phyloP scores from a whole-genome alignment of 2,888 invertebrate genomes.

The Adelphocoris suturalis region DNA sequence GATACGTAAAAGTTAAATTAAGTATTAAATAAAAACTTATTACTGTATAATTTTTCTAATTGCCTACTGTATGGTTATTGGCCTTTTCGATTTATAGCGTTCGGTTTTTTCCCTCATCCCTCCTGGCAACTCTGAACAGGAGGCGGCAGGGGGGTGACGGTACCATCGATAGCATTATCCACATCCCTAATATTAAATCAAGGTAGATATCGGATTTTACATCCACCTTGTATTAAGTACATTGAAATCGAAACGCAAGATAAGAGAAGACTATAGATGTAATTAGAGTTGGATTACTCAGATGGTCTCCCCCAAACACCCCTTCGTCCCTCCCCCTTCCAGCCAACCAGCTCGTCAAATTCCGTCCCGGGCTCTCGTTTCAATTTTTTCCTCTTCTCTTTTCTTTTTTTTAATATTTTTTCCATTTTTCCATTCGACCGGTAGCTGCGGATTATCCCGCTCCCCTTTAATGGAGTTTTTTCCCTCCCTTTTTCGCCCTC shows the following conservation, averaged over 20 bases:
- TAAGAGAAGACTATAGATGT: slow-evolving; percentile 40
- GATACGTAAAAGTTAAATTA: too few relatives aligned
- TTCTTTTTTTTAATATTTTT: slow-evolving; percentile 36
- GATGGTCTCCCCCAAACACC: neutral
- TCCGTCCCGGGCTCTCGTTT: slow-evolving; percentile 41
- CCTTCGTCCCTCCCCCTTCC: neutral
- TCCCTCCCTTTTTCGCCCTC: neutral
- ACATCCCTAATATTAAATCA: too few relatives aligned
- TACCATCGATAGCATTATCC: too few relatives aligned
- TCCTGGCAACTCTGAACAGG: too few relatives aligned
- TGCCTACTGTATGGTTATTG: too few relatives aligned
- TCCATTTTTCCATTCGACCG: slow-evolving; percentile 54
- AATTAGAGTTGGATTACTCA: slow-evolving; percentile 53
- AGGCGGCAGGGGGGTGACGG: too few relatives aligned
- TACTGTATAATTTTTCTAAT: too few relatives aligned
- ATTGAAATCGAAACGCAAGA: slow-evolving; percentile 48
- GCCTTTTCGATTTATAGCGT: too few relatives aligned
- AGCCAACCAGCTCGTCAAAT: neutral
- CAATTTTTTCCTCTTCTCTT: slow-evolving; percentile 25
- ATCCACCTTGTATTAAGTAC: slow-evolving; percentile 26
- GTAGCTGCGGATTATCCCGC: slow-evolving; percentile 48
- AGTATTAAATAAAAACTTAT: too few relatives aligned
- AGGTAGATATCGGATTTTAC: too few relatives aligned
- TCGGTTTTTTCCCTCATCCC: too few relatives aligned
- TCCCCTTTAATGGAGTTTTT: slow-evolving; percentile 49